Evolutionary conservation across 2,888 invertebrate genomes (phyloP).

Genomic region (Deroplatys truncata): DNA sequence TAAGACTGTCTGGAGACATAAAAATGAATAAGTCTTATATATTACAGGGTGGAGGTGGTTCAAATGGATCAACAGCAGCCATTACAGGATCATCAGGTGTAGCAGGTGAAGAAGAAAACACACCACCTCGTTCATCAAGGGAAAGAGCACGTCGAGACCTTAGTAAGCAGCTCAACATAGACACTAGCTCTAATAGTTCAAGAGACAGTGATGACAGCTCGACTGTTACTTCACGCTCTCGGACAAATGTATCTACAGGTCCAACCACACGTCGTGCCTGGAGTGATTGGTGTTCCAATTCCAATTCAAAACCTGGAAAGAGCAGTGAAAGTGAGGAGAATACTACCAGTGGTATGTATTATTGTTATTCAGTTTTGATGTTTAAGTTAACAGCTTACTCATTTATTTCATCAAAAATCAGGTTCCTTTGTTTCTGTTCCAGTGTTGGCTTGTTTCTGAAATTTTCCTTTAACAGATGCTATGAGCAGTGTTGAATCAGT

Average conservation of each 20-base stretch:
- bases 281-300: conserved; percentile 65
- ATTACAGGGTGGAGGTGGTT: background rate
- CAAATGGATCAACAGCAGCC: background rate
- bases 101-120: conserved; percentile 24
- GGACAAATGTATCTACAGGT: conserved; percentile 50
- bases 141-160: conserved; percentile 52
- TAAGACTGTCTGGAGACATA: too few relatives aligned
- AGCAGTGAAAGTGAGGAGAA: conserved; percentile 58
- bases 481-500: too few relatives aligned
- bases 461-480: too few relatives aligned
- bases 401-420: too few relatives aligned
- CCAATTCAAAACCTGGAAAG: conserved; percentile 52
- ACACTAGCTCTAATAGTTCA: conserved; percentile 42
- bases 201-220: conserved; percentile 39
- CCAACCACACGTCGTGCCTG: conserved; percentile 71
- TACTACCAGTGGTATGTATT: conserved; percentile 36
- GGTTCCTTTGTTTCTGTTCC: too few relatives aligned
- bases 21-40: background rate
- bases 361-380: background rate
- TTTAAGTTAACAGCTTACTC: too few relatives aligned
- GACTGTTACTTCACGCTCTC: conserved; percentile 35
- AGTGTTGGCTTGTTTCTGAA: too few relatives aligned
- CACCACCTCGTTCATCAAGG: conserved; percentile 38
- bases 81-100: background rate
- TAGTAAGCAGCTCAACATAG: conserved; percentile 49